Conservation (phyloP, 2,113 vertebrate genomes). For the Solea senegalensis region DNA sequence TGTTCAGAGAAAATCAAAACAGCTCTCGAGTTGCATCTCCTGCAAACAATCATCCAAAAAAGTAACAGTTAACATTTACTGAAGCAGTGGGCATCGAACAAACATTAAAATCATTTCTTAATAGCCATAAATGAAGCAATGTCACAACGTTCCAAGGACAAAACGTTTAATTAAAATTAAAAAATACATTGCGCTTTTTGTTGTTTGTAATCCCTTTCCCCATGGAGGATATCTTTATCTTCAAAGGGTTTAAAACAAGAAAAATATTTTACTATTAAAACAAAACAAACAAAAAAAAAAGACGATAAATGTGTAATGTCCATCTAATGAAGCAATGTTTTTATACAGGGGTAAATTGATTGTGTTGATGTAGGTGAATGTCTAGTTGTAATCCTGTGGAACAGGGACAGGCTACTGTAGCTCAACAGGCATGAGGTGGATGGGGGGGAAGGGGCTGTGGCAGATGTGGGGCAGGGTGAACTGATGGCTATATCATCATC, state of each 20-base stretch:
- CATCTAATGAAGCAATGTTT: slow-evolving; percentile 59
- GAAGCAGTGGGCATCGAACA: slow-evolving; percentile 3
- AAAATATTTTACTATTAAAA: slow-evolving; percentile 76
- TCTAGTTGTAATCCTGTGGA: slow-evolving; percentile 76
- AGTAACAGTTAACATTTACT: slow-evolving; percentile 14
- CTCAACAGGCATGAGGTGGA: slow-evolving; percentile 77
- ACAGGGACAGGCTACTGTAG: slow-evolving; percentile 81
- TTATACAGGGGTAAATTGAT: slow-evolving; percentile 77
- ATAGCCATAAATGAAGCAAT: slow-evolving; percentile 51
- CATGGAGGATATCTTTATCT: slow-evolving; percentile 46
- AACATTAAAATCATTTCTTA: slow-evolving; percentile 8
- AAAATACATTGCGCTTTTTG: slow-evolving; percentile 67
- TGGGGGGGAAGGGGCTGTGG: slow-evolving; percentile 16
- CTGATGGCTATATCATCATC: slow-evolving; percentile 52
- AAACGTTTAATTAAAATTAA: slow-evolving; percentile 79
- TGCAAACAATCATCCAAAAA: not conserved
- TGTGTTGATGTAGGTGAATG: slow-evolving; percentile 76
- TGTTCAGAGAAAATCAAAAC: slow-evolving; percentile 3
- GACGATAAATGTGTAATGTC: slow-evolving; percentile 33
- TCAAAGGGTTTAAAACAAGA: slow-evolving; percentile 75
- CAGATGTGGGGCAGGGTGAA: not conserved
- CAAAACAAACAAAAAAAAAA: slow-evolving; percentile 47
- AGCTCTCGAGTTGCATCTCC: not conserved
- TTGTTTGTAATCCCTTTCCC: slow-evolving; percentile 47
- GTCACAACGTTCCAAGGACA: slow-evolving; percentile 60